Percentiles rank a stretch among this genome's conserved stretches.
Evolutionary conservation across 2,888 invertebrate species (phyloP).

Genomic region (Brenthis ino): DNA sequence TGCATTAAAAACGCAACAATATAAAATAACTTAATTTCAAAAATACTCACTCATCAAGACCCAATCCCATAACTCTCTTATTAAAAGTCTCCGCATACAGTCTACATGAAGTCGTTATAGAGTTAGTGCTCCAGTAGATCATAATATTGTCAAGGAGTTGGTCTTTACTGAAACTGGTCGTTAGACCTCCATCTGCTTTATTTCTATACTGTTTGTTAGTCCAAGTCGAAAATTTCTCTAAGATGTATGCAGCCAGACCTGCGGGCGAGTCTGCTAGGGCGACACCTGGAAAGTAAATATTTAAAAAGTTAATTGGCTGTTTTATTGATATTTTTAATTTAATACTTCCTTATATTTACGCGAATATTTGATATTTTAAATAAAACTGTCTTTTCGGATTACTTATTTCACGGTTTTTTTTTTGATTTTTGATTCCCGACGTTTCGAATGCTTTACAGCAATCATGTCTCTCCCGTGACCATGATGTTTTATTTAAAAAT

Average conservation of each 20-base stretch:
- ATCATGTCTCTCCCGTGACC: too few species aligned
- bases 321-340: not conserved
- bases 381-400: too few species aligned
- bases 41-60: constrained; percentile 70
- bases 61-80: constrained; percentile 47
- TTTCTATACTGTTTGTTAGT: constrained; percentile 72
- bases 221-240: constrained; percentile 92
- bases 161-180: constrained; percentile 84
- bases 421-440: too few species aligned
- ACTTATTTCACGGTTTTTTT: too few species aligned
- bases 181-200: constrained; percentile 85
- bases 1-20: not conserved
- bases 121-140: constrained; percentile 89
- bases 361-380: too few species aligned
- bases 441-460: too few species aligned
- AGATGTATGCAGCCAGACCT: constrained; percentile 90
- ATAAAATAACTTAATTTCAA: not conserved
- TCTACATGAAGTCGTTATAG: constrained; percentile 88
- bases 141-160: constrained; percentile 74
- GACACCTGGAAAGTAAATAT: constrained; percentile 34
- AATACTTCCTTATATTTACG: too few species aligned
- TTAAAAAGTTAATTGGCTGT: not conserved
- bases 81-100: constrained; percentile 86
- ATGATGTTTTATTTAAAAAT: not conserved
- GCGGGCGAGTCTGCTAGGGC: constrained; percentile 86